Conservation (phyloP, 2,888 invertebrate species). For the Abrostola triplasia region DNA sequence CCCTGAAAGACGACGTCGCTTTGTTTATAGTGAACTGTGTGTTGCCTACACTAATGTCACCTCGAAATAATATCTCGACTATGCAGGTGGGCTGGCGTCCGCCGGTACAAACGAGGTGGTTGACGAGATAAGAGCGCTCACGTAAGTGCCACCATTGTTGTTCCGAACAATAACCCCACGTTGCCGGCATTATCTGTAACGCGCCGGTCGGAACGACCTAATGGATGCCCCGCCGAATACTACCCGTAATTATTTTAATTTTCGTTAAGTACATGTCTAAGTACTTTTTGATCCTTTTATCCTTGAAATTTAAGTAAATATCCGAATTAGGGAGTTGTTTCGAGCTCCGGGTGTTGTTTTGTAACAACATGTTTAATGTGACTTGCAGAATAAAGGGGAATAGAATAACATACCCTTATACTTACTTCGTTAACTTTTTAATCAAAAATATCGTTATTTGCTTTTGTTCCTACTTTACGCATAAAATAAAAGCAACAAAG, state of each 20-base stretch:
- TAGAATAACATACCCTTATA: conserved; percentile 9
- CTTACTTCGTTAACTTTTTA: conserved; percentile 10
- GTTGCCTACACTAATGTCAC: conserved; percentile 58
- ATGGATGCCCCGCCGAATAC: conserved; percentile 75
- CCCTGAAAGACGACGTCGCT: conserved; percentile 42
- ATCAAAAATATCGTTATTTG: background rate
- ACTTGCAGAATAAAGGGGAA: conserved; percentile 25
- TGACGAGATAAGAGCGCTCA: conserved; percentile 77
- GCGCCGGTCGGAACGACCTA: conserved; percentile 70
- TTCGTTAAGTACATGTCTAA: conserved; percentile 73
- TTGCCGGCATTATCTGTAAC: conserved; percentile 75
- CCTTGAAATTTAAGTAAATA: conserved; percentile 65
- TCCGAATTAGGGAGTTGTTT: conserved; percentile 65
- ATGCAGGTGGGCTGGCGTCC: conserved; percentile 71
- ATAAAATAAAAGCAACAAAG: background rate
- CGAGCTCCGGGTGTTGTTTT: conserved; percentile 56
- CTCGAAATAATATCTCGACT: conserved; percentile 66
- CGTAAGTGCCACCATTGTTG: conserved; percentile 79
- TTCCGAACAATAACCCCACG: conserved; percentile 77
- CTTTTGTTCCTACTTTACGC: background rate
- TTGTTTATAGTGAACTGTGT: conserved; percentile 55
- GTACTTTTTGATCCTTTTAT: conserved; percentile 73
- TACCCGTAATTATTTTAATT: conserved; percentile 79
- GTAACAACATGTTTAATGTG: conserved; percentile 44
- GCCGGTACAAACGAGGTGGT: conserved; percentile 77